Base-by-base conservation (phyloP, 2,797 vertebrate genomes). In the Clarias platycephalus region DNA sequence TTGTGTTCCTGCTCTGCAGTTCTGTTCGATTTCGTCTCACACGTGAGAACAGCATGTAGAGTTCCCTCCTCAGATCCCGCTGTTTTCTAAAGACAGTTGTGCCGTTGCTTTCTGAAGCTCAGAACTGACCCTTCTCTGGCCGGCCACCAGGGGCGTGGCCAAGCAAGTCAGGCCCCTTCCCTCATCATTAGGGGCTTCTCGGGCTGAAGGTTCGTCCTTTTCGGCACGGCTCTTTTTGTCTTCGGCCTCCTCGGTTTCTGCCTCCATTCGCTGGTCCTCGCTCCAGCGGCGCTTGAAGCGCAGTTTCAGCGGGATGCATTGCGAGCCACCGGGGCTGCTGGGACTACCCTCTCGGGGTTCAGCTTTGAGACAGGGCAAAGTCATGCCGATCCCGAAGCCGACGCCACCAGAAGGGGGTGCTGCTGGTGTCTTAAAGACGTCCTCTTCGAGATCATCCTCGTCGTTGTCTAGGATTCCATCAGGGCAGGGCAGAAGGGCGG, bases 231-330 rank as follows among this genome's bases (percentile, higher is more conserved):
- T 94, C 89, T 95, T 94, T 90, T 95, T 95, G 81, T 95, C 95
- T 58, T 95, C 94, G 0, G 94, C 95, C 87, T 96, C 96, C 10
- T 96, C 95, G 0, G 92, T 93, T 5, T 95, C 94, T 0, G 96
- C 96, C 91, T 97, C 97, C 91, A 97, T 93, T 80, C 96, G 95
- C 92, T 97, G 96, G 92, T 97, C 97, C 88, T 97, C 96, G 58
- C 96, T 97, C 97, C 97, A 97, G 91, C 97, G 96, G n/a, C 97
- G 94, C 78, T 98, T 98, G 91, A 98, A 98, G 80, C 97, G 97
- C 68, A 97, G 93, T 26, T 98, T 98, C 28, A 97, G 95, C 0
- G 97, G 97, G 92, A 97, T 97, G 91, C 97, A 97, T 66, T 92
- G 94, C 0, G 94, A 93, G 82, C 92, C 93, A 0, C 94, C 92